phyloP scores from a whole-genome alignment of 1,140 invertebrate genomes.

The Drosophila sucinea region DNA sequence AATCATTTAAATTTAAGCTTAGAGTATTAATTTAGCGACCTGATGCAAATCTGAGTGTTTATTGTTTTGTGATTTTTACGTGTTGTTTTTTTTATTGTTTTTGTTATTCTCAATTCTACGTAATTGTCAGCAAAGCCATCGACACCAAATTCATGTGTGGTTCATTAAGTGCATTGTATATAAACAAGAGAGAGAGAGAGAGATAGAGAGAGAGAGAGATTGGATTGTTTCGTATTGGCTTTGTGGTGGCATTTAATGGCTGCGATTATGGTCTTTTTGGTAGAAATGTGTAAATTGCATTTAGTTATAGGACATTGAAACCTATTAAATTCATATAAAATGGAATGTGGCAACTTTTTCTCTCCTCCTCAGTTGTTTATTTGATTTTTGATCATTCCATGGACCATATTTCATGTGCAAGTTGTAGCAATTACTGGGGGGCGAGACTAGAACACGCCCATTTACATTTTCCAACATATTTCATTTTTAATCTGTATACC shows the following conservation, averaged over 20 bases:
- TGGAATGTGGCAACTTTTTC: not conserved
- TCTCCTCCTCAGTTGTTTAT: too few relatives aligned
- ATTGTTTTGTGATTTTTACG: constrained; percentile 2
- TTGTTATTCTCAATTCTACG: constrained; percentile 32
- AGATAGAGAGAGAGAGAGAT: constrained; percentile 19
- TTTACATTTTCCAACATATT: constrained; percentile 15
- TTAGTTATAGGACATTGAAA: constrained; percentile 5
- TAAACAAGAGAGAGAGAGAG: constrained; percentile 45
- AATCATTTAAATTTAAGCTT: not conserved
- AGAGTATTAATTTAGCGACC: not conserved
- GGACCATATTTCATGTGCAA: not conserved
- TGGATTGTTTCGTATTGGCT: constrained; percentile 43
- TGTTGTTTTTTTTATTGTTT: constrained; percentile 44
- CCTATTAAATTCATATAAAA: constrained; percentile 6
- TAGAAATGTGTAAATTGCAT: constrained; percentile 38
- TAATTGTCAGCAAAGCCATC: constrained; percentile 41
- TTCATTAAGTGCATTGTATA: constrained; percentile 66
- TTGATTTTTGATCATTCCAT: not conserved
- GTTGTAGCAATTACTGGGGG: not conserved
- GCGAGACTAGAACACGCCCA: not conserved
- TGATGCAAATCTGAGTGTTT: not conserved
- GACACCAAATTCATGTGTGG: constrained; percentile 45
- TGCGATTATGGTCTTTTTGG: constrained; percentile 38
- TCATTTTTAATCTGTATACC: constrained; percentile 15
- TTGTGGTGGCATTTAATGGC: constrained; percentile 58